Conservation (phyloP, 2,113 vertebrate genomes). For the Poeciliopsis turrubarensis region DNA sequence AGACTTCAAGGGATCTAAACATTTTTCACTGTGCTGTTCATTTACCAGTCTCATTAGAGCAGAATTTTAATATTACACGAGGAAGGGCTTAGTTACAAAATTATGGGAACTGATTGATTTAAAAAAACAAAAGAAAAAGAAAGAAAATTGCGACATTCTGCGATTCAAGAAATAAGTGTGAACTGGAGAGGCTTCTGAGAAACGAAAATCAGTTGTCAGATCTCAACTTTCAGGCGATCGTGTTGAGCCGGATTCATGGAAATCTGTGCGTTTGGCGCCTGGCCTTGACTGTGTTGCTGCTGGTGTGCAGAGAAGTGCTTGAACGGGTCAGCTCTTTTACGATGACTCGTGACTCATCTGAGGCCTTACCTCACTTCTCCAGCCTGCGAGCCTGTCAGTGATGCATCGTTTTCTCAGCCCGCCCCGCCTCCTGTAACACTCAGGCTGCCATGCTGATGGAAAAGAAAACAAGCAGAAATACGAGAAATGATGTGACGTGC, state of each 20-base stretch:
- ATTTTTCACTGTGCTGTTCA: too few relatives aligned
- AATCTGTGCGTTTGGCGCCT: not conserved
- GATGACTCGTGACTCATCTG: conserved; percentile 52
- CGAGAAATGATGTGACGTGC: conserved; percentile 50
- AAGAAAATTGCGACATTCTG: not conserved
- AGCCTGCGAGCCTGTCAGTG: conserved; percentile 45
- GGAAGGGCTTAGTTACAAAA: too few relatives aligned
- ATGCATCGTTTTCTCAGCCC: conserved; percentile 50
- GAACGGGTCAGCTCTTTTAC: conserved; percentile 8
- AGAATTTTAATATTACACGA: too few relatives aligned
- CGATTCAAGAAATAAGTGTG: not conserved
- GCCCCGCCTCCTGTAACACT: conserved; percentile 49
- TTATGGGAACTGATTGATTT: too few relatives aligned
- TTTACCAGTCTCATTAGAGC: too few relatives aligned
- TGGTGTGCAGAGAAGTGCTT: not conserved
- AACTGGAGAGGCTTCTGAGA: not conserved
- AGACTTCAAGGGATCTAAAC: not conserved
- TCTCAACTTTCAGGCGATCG: not conserved
- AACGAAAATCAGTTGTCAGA: too few relatives aligned
- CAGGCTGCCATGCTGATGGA: conserved; percentile 47
- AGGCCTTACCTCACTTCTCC: conserved; percentile 52
- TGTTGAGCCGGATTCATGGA: not conserved
- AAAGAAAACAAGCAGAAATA: conserved; percentile 66
- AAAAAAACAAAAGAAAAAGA: too few relatives aligned
- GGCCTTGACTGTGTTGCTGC: not conserved